Evolutionary conservation across 2,113 vertebrate genomes (phyloP), one percentile per base, ranked within the genome.

Genomic region (Thalassoma bifasciatum): DNA sequence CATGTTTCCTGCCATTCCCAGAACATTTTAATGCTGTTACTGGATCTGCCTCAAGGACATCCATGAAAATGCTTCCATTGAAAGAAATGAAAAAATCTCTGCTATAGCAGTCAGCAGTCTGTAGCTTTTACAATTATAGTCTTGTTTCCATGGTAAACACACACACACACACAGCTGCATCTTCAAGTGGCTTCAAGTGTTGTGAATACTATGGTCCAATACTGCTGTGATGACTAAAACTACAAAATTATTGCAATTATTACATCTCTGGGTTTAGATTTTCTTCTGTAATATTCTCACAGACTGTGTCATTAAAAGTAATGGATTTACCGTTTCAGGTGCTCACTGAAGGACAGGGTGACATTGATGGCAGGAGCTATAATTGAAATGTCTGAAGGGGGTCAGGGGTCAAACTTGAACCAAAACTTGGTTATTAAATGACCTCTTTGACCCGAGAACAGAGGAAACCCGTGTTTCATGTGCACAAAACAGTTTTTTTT

Each of bases 141-240:
- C 81, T 71, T 60, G 89, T 93, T 91, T 84, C 84, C 88, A 91
- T 88, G 89, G 87, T 61, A 92, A 88, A 84, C 63, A 8, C 44
- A 46, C 44, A 8, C 44, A 46, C 44, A 46, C 44, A 8, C 44
- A 46, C 44, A 46, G 44, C 44, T 46, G 44, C 17, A 19, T 19
- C 11, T 17, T 19, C 50, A 51, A 47, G 30, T 38, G 51, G 42
- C 78, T 81, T 61, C 34, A 5, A 76, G 65, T 75, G 57, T 71
- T 86, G 66, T 44, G 34, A 56, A n/a, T 79, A 69, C 49, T 72
- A 61, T 36, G 47, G 9, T 53, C 17, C 52, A 10, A 8, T 9
- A 16, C 57, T 23, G 42, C 59, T 63, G 53, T 30, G 54, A 64
- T 73, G 40, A 79, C 72, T 50, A 26, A 4, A 4, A 46, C 19